Evolutionary conservation across 2,113 vertebrate species (phyloP), one percentile per base, ranked within the genome.

Genomic region (Myotis yumanensis): DNA sequence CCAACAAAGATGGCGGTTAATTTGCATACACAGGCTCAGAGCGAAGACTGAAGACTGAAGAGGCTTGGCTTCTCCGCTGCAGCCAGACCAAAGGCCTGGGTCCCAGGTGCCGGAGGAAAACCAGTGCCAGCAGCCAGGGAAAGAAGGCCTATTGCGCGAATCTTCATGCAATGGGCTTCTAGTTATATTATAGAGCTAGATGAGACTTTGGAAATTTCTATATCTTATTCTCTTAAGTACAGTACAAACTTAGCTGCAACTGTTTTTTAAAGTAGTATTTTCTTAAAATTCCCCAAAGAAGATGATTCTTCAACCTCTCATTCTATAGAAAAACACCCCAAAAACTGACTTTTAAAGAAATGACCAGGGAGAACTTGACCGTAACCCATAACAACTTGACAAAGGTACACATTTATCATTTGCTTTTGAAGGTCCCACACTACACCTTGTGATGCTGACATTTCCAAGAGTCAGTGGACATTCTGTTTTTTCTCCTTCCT

Each of bases 261-360:
- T 16, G 40, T 23, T 37, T n/a, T 86, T 91, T 84, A 95, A 95
- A 93, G 40, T 59, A 80, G 43, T 68, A 7, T 96, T 89, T 86
- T 40, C 72, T 90, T 86, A 89, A 91, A 91, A 95, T 86, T 91
- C 23, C 10, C 59, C 82, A 72, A 91, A 86, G 18, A 88, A 51
- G 35, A 85, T 94, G 20, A 93, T 96, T 96, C 81, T 95, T 96
- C 76, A 94, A 46, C 8, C 10, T 95, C 12, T 77, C 87, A 94
- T 89, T 95, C 46, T 94, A 75, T 89, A 95, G 95, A 84, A 43
- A 96, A 93, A 91, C 20, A 57, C 2, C 43, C 43, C 80, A 48
- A 96, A 92, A 93, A n/a, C 2, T 87, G 75, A 94, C 86, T 97
- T 95, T 96, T 97, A 94, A 96, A 94, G 68, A 96, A 97, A 93